Conservation (phyloP, 2,888 invertebrate species). For the Lottia gigantea region DNA sequence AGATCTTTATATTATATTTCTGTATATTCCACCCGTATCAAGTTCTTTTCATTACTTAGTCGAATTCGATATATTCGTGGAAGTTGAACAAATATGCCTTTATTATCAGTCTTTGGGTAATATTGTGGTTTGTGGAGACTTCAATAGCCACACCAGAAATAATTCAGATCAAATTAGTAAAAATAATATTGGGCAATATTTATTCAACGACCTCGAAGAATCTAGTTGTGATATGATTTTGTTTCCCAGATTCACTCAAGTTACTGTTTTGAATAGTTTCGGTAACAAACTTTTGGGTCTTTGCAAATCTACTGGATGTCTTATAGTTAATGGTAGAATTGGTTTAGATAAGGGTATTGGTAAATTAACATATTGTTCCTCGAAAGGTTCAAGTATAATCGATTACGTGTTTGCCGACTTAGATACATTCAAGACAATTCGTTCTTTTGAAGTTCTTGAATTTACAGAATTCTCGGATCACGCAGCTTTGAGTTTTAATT, state of each 20-base stretch:
- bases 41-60: not conserved
- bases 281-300: conserved; percentile 5
- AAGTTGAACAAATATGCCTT: not conserved
- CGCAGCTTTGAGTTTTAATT: not conserved
- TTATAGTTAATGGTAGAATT: not conserved
- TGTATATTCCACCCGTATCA: not conserved
- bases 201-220: not conserved
- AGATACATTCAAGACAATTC: not conserved
- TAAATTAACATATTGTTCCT: not conserved
- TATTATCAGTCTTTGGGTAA: not conserved
- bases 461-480: not conserved
- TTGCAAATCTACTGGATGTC: not conserved
- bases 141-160: not conserved
- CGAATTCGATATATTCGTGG: not conserved
- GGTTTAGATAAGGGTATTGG: not conserved
- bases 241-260: not conserved
- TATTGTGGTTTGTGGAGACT: not conserved
- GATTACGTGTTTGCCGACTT: not conserved
- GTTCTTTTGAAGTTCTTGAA: not conserved
- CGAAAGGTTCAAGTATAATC: not conserved
- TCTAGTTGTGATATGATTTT: too few species aligned
- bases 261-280: not conserved
- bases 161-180: not conserved
- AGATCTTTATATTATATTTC: not conserved
- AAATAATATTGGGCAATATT: not conserved